phyloP scores from a whole-genome alignment of 1,140 invertebrate genomes.

The Oryctes rhinoceros region DNA sequence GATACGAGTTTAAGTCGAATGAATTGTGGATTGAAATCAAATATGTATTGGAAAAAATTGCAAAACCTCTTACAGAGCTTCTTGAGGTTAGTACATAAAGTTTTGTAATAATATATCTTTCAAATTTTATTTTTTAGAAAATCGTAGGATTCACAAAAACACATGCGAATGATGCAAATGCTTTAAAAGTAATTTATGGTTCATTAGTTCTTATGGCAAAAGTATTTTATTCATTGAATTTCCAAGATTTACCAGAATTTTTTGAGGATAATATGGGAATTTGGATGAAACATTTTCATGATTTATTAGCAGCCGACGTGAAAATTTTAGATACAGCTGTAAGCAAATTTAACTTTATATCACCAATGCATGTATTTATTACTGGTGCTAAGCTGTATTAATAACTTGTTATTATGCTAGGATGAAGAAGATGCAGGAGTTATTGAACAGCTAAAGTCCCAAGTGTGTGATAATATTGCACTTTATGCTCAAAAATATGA shows the following conservation, averaged over 20 bases:
- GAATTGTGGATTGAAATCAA: conserved; percentile 96
- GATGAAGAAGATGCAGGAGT: conserved; percentile 90
- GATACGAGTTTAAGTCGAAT: conserved; percentile 95
- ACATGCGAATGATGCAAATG: conserved; percentile 81
- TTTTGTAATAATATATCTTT: neutral
- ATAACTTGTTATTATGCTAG: conserved; percentile 55
- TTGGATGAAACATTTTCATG: conserved; percentile 94
- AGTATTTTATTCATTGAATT: conserved; percentile 97
- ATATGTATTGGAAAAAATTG: conserved; percentile 93
- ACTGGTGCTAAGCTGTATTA: too few species aligned
- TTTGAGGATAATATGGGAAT: conserved; percentile 96
- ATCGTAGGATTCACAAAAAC: conserved; percentile 84
- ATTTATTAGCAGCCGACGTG: conserved; percentile 80
- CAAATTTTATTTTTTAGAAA: conserved; percentile 66
- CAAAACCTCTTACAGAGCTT: conserved; percentile 90
- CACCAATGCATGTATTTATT: neutral
- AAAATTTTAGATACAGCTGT: conserved; percentile 74
- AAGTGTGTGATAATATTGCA: conserved; percentile 94
- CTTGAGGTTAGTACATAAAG: conserved; percentile 73
- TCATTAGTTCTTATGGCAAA: conserved; percentile 92
- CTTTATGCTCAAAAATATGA: conserved; percentile 98
- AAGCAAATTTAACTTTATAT: conserved; percentile 51
- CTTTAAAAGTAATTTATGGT: conserved; percentile 88
- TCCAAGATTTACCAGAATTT: conserved; percentile 96
- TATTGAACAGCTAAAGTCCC: conserved; percentile 90